These are phyloP conservation scores for Danaus plexippus DNA, from an alignment of 1,140 invertebrate genomes.

Conservation along the genomic window DNA sequence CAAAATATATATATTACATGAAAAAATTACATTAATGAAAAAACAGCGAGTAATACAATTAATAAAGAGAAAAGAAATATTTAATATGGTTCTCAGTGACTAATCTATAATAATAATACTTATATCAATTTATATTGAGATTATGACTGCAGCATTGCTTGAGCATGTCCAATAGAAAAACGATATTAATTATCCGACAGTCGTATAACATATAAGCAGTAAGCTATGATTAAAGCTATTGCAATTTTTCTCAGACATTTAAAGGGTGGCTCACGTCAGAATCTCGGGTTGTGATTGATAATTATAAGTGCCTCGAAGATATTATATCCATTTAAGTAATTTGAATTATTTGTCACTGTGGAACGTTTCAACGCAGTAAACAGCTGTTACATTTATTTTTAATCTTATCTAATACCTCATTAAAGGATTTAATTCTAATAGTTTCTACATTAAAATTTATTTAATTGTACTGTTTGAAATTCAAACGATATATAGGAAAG, in stretches of 20 bases:
- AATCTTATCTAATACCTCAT: conserved; percentile 20
- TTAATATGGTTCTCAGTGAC: background rate
- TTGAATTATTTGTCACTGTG: conserved; percentile 23
- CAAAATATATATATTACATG: no score
- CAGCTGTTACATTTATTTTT: conserved; percentile 23
- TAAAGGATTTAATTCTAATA: no score
- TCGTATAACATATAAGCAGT: conserved; percentile 9
- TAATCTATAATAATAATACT: conserved; percentile 16
- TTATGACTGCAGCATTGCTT: conserved; percentile 17
- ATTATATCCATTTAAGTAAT: conserved; percentile 24
- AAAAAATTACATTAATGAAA: no score
- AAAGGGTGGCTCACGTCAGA: conserved; percentile 30
- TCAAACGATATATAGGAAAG: no score
- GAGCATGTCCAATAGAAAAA: conserved; percentile 12
- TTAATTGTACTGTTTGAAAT: no score
- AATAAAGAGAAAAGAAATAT: no score
- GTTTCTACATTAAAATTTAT: no score
- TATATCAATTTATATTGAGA: conserved; percentile 16
- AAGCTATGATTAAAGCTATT: background rate
- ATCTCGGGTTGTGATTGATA: conserved; percentile 28
- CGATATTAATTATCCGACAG: conserved; percentile 11
- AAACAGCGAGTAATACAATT: no score
- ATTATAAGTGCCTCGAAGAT: conserved; percentile 30
- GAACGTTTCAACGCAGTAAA: conserved; percentile 17
- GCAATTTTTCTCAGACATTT: conserved; percentile 27